Percentiles rank a stretch among this genome's conserved stretches.
phyloP scores from a whole-genome alignment of 2,113 vertebrate species.

The Lasiurus borealis region DNA sequence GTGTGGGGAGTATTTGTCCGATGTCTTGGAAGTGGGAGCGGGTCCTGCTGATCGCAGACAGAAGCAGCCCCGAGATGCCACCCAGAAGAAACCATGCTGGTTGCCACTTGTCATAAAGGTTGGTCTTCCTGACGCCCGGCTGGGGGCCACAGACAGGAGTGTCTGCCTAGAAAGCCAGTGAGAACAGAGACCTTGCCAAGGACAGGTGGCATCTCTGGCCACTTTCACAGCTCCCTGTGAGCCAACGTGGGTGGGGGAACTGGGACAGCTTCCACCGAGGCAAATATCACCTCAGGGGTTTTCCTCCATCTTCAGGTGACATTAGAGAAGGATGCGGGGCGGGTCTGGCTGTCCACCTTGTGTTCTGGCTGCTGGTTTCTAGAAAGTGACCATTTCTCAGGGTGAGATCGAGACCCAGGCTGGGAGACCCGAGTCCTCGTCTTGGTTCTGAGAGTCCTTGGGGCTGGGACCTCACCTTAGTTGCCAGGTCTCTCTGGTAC shows the following conservation, averaged over 20 bases:
- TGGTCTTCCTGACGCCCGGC: background rate
- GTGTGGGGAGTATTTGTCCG: background rate
- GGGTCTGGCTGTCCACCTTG: background rate
- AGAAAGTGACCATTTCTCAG: background rate
- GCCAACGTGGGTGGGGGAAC: background rate
- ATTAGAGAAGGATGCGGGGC: background rate
- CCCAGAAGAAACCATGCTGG: background rate
- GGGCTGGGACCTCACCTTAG: background rate
- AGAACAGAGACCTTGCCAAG: background rate
- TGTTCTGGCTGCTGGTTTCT: background rate
- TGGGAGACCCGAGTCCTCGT: background rate
- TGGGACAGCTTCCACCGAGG: background rate
- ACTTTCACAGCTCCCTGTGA: background rate
- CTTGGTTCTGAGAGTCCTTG: background rate
- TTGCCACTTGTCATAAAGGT: background rate
- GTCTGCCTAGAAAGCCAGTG: background rate
- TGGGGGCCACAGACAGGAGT: fast-evolving
- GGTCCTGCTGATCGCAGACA: background rate
- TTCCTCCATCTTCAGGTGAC: background rate
- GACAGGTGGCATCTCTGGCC: background rate
- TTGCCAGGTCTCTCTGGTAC: too few relatives aligned
- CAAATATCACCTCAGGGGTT: too few relatives aligned
- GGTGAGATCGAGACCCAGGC: background rate
- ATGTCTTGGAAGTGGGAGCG: background rate
- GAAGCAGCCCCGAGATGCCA: fast-evolving